Percentiles rank a stretch among this genome's conserved stretches.
phyloP scores from a whole-genome alignment of 2,888 invertebrate genomes.

The Caenorhabditis angaria region DNA sequence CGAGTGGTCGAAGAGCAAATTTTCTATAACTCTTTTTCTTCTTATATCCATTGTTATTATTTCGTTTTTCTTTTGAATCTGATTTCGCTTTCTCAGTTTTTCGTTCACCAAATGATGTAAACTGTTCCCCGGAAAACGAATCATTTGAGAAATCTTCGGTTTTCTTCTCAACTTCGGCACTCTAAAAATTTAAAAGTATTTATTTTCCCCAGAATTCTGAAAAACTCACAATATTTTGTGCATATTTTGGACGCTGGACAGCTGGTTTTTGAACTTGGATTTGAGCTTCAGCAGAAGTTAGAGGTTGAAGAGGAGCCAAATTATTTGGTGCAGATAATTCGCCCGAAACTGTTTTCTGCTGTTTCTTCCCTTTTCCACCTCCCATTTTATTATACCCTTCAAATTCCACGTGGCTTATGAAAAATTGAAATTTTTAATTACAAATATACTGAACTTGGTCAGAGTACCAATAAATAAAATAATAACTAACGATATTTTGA shows the following conservation, averaged over 20 bases:
- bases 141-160: neutral
- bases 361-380: neutral
- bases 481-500: neutral
- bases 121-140: neutral
- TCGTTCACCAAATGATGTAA: neutral
- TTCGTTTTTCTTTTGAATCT: neutral
- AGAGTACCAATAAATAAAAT: neutral
- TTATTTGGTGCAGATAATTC: neutral
- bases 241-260: conserved; percentile 5
- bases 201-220: neutral
- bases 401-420: too few relatives aligned
- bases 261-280: neutral
- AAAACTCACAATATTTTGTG: conserved; percentile 6
- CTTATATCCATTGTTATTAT: neutral
- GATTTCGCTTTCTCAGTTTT: neutral
- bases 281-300: neutral
- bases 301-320: neutral
- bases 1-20: neutral
- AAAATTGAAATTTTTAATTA: neutral
- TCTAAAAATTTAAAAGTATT: neutral
- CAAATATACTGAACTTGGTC: neutral
- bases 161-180: neutral
- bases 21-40: neutral
- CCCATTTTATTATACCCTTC: too few relatives aligned
- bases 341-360: neutral